A percentile compares a stretch with the other conserved stretches of the same genome.
These are phyloP conservation scores for Heliornis fulica DNA, from an alignment of 2,113 vertebrate genomes.

Conservation along the genomic window DNA sequence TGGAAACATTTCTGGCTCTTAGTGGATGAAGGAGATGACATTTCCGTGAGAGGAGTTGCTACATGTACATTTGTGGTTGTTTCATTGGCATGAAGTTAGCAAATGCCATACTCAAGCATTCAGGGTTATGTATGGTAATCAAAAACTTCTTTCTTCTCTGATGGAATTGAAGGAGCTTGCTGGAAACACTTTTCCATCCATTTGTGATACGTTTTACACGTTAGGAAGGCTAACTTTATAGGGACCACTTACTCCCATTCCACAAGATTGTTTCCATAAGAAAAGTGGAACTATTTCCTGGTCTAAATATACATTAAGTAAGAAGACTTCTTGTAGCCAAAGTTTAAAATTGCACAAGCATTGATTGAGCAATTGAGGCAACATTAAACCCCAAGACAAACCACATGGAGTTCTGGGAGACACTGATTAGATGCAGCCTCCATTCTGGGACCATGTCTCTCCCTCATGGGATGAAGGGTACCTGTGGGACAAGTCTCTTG, in stretches of 20 bases:
- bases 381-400: accelerated
- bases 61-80: slow-evolving; percentile 18
- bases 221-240: background rate
- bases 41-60: background rate
- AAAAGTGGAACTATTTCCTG: background rate
- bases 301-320: background rate
- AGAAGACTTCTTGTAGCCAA: background rate
- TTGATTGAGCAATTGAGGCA: background rate
- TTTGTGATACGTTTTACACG: background rate
- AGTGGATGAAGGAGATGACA: background rate
- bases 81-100: background rate
- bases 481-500: background rate
- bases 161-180: background rate
- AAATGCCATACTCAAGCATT: background rate
- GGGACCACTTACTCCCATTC: background rate
- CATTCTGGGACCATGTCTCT: background rate
- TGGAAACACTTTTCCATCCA: background rate
- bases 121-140: background rate
- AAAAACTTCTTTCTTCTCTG: background rate
- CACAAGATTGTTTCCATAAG: background rate
- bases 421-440: accelerated
- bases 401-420: accelerated
- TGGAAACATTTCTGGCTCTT: slow-evolving; percentile 12
- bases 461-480: accelerated
- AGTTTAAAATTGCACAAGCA: background rate